Conservation (phyloP, 2,888 invertebrate species). For the Charanyca ferruginea region DNA sequence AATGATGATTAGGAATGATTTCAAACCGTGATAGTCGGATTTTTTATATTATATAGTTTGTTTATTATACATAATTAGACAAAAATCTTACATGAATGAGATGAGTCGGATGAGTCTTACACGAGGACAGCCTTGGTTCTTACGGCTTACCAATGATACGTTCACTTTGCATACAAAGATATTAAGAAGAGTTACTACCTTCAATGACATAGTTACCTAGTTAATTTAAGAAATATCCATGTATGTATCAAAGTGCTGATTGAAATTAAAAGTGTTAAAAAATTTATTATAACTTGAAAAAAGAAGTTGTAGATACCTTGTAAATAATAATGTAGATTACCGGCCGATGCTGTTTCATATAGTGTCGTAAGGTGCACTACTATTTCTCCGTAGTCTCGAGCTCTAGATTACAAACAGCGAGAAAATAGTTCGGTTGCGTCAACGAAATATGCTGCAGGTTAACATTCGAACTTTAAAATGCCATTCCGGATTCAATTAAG, state of each 20-base stretch:
- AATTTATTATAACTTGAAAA: slow-evolving; percentile 21
- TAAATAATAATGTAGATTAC: slow-evolving; percentile 58
- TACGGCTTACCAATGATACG: slow-evolving; percentile 17
- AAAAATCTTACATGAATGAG: slow-evolving; percentile 17
- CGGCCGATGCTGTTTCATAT: slow-evolving; percentile 58
- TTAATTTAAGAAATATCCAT: slow-evolving; percentile 15
- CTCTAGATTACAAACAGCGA: slow-evolving; percentile 64
- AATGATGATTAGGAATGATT: slow-evolving; percentile 9
- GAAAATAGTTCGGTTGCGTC: slow-evolving; percentile 67
- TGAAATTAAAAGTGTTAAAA: slow-evolving; percentile 4
- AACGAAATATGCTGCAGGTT: slow-evolving; percentile 57
- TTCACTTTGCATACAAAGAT: slow-evolving; percentile 33
- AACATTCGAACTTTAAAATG: slow-evolving; percentile 61
- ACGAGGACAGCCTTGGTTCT: slow-evolving; percentile 43
- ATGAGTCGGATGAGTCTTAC: slow-evolving; percentile 22
- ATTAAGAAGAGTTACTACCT: background rate
- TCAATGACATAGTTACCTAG: slow-evolving; percentile 20
- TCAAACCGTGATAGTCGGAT: slow-evolving; percentile 16
- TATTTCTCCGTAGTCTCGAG: slow-evolving; percentile 62
- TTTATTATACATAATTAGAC: background rate
- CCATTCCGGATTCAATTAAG: slow-evolving; percentile 56
- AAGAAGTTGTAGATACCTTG: slow-evolving; percentile 41
- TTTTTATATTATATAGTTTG: slow-evolving; percentile 11
- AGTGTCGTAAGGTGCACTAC: slow-evolving; percentile 60
- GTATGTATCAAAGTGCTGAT: slow-evolving; percentile 1